phyloP scores from a whole-genome alignment of 2,113 vertebrate genomes.

The Dascyllus trimaculatus region DNA sequence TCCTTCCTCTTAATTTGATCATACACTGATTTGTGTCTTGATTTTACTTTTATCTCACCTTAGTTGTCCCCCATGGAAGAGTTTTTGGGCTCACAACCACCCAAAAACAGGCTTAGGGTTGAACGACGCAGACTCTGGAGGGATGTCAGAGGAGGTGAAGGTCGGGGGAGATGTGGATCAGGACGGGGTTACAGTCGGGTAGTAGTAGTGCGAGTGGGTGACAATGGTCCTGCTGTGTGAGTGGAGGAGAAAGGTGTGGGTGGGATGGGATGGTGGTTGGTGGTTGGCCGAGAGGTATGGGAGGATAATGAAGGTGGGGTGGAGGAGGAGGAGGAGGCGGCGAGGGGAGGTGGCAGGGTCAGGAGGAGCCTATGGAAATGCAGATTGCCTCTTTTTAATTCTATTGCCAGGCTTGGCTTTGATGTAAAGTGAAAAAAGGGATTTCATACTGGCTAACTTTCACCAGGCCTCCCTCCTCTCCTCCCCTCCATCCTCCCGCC shows the following conservation, averaged over 20 bases:
- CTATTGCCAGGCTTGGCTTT: conserved; percentile 80
- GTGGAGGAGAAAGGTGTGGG: conserved; percentile 57
- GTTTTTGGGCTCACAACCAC: not conserved
- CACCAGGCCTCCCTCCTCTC: conserved; percentile 58
- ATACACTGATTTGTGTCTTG: too few species aligned
- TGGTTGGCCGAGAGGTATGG: conserved; percentile 52
- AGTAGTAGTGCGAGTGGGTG: conserved; percentile 38
- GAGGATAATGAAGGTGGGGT: conserved; percentile 58
- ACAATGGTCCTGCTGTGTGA: conserved; percentile 79
- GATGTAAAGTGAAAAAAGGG: conserved; percentile 74
- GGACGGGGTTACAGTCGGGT: conserved; percentile 51
- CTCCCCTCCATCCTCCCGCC: conserved; percentile 33
- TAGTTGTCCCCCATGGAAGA: not conserved
- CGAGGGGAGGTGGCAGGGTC: conserved; percentile 53
- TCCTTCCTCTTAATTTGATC: not conserved
- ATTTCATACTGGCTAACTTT: conserved; percentile 80
- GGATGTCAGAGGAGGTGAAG: conserved; percentile 46
- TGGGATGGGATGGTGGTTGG: conserved; percentile 40
- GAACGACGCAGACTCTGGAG: not conserved
- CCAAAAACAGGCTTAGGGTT: not conserved
- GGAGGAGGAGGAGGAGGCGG: conserved; percentile 20
- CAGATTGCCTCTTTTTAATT: conserved; percentile 81
- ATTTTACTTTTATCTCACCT: not conserved
- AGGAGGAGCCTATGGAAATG: conserved; percentile 83
- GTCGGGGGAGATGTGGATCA: conserved; percentile 39